Conservation (phyloP, 2,888 invertebrate genomes). For the Orchestes rusci region DNA sequence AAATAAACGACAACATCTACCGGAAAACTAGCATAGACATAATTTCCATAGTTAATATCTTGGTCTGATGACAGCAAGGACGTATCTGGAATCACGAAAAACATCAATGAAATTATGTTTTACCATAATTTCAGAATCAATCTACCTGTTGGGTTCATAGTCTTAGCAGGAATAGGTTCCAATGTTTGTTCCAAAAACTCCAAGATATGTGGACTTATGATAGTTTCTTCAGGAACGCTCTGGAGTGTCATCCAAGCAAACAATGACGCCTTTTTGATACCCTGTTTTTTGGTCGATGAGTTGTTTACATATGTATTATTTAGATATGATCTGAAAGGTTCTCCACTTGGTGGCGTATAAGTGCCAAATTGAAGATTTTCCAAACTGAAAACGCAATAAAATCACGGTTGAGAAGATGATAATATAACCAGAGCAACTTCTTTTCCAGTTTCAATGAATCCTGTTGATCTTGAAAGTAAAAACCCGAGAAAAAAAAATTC, state of each 20-base stretch:
- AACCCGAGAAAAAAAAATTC: no score
- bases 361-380: slow-evolving; percentile 33
- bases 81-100: slow-evolving; percentile 27
- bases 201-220: slow-evolving; percentile 93
- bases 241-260: slow-evolving; percentile 95
- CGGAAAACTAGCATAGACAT: slow-evolving; percentile 90
- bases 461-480: no score
- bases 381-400: slow-evolving; percentile 18
- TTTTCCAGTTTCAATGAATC: no score
- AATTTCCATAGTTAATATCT: slow-evolving; percentile 63
- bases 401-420: no score
- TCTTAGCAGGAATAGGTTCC: slow-evolving; percentile 76
- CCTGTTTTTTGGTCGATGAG: slow-evolving; percentile 34
- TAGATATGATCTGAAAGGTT: slow-evolving; percentile 23
- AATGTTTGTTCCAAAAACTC: slow-evolving; percentile 96
- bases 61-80: slow-evolving; percentile 42
- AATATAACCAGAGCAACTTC: no score
- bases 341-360: slow-evolving; percentile 30
- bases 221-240: slow-evolving; percentile 95
- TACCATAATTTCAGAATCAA: neutral
- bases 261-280: slow-evolving; percentile 80
- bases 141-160: slow-evolving; percentile 26
- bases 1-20: slow-evolving; percentile 98
- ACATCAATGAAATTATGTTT: neutral
- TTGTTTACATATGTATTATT: slow-evolving; percentile 6